Conservation (phyloP, 2,888 invertebrate species). For the Phalera bucephala region DNA sequence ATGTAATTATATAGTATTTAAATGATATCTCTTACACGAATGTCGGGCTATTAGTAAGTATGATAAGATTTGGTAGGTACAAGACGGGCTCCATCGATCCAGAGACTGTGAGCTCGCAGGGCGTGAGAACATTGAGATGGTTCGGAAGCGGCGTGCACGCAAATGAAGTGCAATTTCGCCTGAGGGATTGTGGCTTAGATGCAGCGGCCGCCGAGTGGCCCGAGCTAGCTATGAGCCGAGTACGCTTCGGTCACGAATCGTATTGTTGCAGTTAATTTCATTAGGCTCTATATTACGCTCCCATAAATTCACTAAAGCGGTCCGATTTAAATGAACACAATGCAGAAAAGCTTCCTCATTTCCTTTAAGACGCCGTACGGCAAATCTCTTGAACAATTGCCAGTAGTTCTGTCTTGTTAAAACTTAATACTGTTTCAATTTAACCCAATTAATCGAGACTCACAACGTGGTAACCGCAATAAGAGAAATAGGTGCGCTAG, state of each 20-base stretch:
- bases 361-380: constrained; percentile 11
- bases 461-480: constrained; percentile 18
- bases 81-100: constrained; percentile 31
- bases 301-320: constrained; percentile 19
- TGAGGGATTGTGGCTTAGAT: constrained; percentile 56
- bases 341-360: constrained; percentile 10
- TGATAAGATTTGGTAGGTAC: constrained; percentile 32
- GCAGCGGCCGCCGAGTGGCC: constrained; percentile 40
- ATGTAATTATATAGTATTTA: constrained; percentile 51
- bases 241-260: constrained; percentile 53
- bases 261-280: constrained; percentile 69
- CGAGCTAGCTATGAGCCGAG: constrained; percentile 26
- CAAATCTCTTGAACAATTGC: constrained; percentile 23
- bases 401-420: constrained; percentile 33
- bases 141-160: constrained; percentile 59
- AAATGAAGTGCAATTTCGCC: constrained; percentile 74
- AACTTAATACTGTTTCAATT: constrained; percentile 33
- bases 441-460: constrained; percentile 36
- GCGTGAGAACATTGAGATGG: constrained; percentile 62
- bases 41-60: constrained; percentile 43
- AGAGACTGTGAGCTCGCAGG: constrained; percentile 42
- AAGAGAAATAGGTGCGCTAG: constrained; percentile 15
- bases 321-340: constrained; percentile 12
- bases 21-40: constrained; percentile 43
- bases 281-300: constrained; percentile 44